Conservation (phyloP, 2,888 invertebrate species). For the Ypsolopha sequella region DNA sequence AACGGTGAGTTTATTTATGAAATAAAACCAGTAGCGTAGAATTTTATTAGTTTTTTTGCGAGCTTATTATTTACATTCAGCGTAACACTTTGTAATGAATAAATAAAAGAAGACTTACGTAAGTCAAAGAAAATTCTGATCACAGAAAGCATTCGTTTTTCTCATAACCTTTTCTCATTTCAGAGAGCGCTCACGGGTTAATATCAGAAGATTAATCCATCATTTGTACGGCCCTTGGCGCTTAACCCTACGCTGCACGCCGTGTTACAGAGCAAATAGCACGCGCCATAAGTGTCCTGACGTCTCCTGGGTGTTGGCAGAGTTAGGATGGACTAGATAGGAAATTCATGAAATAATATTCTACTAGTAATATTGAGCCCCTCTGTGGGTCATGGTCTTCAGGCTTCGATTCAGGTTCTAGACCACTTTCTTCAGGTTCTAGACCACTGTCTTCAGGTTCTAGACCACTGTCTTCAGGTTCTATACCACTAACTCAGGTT, state of each 20-base stretch:
- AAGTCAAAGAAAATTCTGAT: not conserved
- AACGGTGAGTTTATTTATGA: no score
- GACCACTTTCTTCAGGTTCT: no score
- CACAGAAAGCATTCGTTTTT: not conserved
- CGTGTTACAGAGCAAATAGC: conserved; percentile 2
- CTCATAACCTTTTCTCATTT: no score
- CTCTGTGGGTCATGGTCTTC: no score
- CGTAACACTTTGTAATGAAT: not conserved
- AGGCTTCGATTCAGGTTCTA: no score
- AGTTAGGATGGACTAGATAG: not conserved
- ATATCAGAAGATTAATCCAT: conserved; percentile 1
- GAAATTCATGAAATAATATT: no score
- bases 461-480: no score
- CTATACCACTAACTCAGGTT: no score
- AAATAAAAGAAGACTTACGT: not conserved
- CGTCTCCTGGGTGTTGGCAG: not conserved
- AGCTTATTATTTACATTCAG: not conserved
- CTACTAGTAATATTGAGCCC: no score
- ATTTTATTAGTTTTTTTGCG: not conserved
- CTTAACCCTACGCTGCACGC: conserved; percentile 1
- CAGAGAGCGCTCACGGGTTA: no score
- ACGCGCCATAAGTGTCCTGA: conserved; percentile 5
- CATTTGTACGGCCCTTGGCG: conserved; percentile 1
- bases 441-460: no score
- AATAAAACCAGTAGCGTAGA: no score